Evolutionary conservation across 2,113 vertebrate species (phyloP).

Genomic region (Gallinago paraguaiae): DNA sequence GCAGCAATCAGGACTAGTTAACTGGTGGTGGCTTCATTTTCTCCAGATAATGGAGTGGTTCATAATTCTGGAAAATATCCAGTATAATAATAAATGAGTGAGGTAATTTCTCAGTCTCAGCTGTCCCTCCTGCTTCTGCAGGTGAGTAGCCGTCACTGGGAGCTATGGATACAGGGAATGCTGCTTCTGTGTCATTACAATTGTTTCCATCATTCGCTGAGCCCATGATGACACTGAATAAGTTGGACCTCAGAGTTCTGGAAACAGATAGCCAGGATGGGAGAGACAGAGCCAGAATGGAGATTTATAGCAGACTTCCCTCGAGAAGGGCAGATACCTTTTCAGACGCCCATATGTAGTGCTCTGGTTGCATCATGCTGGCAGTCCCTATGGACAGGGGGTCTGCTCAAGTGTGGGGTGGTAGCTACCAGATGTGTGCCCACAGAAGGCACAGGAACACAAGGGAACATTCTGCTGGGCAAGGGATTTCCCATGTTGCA

Average conservation of each 20-base stretch:
- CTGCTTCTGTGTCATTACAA: background rate
- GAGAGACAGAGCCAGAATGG: background rate
- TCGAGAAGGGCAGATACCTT: background rate
- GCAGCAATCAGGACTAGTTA: background rate
- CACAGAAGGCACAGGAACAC: background rate
- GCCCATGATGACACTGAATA: background rate
- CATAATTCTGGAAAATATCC: background rate
- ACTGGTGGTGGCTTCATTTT: background rate
- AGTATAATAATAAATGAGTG: background rate
- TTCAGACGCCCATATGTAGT: background rate
- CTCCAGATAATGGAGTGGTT: background rate
- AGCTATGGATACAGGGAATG: background rate
- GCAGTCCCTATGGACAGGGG: fast-evolving
- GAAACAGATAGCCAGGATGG: background rate
- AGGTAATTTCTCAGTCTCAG: background rate
- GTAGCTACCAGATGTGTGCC: fast-evolving
- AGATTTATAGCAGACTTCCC: background rate
- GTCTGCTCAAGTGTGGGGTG: background rate
- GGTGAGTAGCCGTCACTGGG: background rate
- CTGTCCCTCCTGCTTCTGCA: background rate
- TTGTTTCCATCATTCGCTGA: background rate
- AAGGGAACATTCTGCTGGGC: background rate
- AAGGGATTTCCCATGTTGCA: background rate
- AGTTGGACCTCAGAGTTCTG: background rate
- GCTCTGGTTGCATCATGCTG: background rate